Percentiles rank a stretch among this genome's conserved stretches.
Conservation (phyloP, 2,113 vertebrate genomes). For the Rhipidura dahli region DNA sequence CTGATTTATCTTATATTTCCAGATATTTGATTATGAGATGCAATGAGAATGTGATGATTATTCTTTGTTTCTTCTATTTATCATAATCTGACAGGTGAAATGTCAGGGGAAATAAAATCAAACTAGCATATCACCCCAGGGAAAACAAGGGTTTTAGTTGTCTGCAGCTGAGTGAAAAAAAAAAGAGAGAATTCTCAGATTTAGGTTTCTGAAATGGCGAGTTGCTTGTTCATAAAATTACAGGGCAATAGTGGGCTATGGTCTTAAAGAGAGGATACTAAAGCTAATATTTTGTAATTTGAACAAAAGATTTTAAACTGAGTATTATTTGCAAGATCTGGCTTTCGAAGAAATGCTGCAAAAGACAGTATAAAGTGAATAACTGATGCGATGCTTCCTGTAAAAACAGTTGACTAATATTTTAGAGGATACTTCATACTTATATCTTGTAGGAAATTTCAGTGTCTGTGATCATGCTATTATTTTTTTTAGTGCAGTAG, state of each 20-base stretch:
- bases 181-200: background rate
- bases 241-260: background rate
- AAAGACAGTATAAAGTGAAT: background rate
- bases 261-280: background rate
- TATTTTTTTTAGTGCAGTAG: background rate
- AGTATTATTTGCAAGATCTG: background rate
- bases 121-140: constrained; percentile 22
- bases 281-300: background rate
- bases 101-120: constrained; percentile 66
- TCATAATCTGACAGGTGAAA: constrained; percentile 67
- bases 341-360: background rate
- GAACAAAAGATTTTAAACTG: background rate
- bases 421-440: background rate
- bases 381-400: background rate
- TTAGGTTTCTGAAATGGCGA: background rate
- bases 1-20: constrained; percentile 41
- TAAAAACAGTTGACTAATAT: background rate
- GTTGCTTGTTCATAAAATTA: constrained; percentile 11
- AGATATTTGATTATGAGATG: constrained; percentile 58
- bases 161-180: background rate
- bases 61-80: constrained; percentile 61
- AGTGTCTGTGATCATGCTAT: background rate
- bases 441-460: background rate
- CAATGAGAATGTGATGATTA: constrained; percentile 47
- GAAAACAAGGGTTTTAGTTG: background rate